Percentiles rank a stretch among this genome's conserved stretches.
Conservation (phyloP, 2,113 vertebrate genomes). For the Odontophorus gujanensis region DNA sequence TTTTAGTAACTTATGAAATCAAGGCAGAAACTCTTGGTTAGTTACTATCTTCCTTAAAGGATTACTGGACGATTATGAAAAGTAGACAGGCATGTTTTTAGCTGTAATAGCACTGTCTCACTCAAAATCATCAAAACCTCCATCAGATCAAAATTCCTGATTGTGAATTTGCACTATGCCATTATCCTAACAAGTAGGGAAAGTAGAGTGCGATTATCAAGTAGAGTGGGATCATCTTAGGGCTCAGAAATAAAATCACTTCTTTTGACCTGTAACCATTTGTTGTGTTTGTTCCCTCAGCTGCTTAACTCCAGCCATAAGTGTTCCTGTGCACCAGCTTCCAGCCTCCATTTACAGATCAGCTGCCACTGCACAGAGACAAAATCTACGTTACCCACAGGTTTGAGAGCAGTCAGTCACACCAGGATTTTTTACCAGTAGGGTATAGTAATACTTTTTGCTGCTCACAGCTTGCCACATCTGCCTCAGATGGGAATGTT, state of each 20-base stretch:
- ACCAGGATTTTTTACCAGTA: background rate
- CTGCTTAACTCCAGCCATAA: slow-evolving; percentile 31
- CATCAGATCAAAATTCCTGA: slow-evolving; percentile 24
- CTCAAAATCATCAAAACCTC: slow-evolving; percentile 12
- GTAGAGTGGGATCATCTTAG: background rate
- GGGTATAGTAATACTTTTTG: background rate
- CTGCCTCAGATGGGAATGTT: background rate
- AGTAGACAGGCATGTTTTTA: background rate
- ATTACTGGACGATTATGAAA: background rate
- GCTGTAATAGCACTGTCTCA: background rate
- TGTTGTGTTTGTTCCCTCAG: slow-evolving; percentile 1
- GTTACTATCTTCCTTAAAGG: slow-evolving; percentile 30
- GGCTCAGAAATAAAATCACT: background rate
- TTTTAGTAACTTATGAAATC: background rate
- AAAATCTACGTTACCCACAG: slow-evolving; percentile 20
- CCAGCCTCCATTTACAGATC: slow-evolving; percentile 2
- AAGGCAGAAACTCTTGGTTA: slow-evolving; percentile 6
- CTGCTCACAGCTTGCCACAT: background rate
- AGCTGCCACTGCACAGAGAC: background rate
- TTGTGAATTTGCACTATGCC: background rate
- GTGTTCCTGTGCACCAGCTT: background rate
- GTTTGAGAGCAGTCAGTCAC: background rate
- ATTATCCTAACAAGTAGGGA: background rate
- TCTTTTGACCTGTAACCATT: slow-evolving; percentile 30
- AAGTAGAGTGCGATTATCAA: no score